Percentiles rank a stretch among this genome's conserved stretches.
Conservation (phyloP, 2,113 vertebrate genomes). For the Protobothrops flavoviridis region DNA sequence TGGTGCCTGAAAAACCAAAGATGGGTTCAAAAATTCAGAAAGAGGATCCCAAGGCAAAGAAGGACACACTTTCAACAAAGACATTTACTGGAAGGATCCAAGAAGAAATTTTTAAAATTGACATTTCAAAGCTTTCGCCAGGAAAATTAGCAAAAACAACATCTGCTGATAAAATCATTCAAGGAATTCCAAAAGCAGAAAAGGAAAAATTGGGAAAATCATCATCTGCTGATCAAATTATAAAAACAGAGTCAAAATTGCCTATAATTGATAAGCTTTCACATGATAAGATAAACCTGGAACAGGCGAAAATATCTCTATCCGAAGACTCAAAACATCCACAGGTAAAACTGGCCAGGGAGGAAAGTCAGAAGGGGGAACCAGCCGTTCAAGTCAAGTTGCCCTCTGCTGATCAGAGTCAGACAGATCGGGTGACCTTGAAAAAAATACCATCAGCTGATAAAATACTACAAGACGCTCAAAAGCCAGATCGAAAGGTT, state of each 20-base stretch:
- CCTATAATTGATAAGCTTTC: conserved; percentile 54
- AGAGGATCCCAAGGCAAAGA: conserved; percentile 57
- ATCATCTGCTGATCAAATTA: conserved; percentile 23
- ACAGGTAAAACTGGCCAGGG: conserved; percentile 35
- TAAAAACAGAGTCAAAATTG: neutral
- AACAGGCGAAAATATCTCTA: conserved; percentile 36
- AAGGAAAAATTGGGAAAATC: conserved; percentile 49
- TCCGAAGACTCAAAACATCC: neutral
- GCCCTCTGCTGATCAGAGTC: conserved; percentile 45
- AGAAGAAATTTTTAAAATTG: conserved; percentile 42
- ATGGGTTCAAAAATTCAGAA: conserved; percentile 57
- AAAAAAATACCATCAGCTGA: neutral
- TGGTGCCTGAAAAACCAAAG: conserved; percentile 57
- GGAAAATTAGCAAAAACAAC: conserved; percentile 1
- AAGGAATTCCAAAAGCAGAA: conserved; percentile 42
- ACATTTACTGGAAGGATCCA: conserved; percentile 52
- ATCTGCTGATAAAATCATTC: conserved; percentile 23
- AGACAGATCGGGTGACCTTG: conserved; percentile 40
- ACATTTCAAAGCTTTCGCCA: conserved; percentile 46
- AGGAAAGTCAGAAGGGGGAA: conserved; percentile 49
- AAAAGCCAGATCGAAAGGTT: conserved; percentile 8
- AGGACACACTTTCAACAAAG: conserved; percentile 56
- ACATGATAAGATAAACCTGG: conserved; percentile 28
- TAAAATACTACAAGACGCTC: neutral
- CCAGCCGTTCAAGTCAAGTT: conserved; percentile 58